Percentiles rank a stretch among this genome's conserved stretches.
phyloP scores from a whole-genome alignment of 2,113 vertebrate genomes.

The Erinaceus europaeus region DNA sequence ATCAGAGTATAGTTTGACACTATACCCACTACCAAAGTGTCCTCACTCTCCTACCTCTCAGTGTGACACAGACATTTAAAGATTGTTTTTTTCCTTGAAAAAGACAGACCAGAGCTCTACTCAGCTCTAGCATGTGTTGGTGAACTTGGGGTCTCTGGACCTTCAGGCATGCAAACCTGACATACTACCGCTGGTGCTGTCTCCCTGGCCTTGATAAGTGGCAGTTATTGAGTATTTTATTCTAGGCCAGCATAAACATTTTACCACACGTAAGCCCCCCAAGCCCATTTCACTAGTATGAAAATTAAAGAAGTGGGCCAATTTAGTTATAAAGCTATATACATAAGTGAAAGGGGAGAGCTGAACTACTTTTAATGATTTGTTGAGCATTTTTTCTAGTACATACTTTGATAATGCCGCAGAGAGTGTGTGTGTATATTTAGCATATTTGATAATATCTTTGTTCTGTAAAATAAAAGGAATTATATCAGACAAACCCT shows the following conservation, averaged over 20 bases:
- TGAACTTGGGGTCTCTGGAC: too few relatives aligned
- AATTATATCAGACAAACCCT: background rate
- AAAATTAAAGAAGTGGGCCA: background rate
- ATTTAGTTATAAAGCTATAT: background rate
- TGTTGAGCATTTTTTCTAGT: background rate
- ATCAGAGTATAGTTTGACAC: too few relatives aligned
- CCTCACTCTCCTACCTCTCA: too few relatives aligned
- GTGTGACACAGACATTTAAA: too few relatives aligned
- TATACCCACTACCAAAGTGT: too few relatives aligned
- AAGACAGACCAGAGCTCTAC: too few relatives aligned
- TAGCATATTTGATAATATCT: background rate
- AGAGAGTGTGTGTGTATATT: background rate
- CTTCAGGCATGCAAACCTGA: too few relatives aligned
- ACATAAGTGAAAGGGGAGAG: background rate
- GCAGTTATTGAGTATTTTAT: conserved; percentile 27
- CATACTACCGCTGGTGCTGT: too few relatives aligned
- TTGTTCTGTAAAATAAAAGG: background rate
- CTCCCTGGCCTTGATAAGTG: too few relatives aligned
- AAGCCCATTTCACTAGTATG: background rate
- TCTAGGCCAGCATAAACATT: background rate
- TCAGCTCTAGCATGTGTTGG: too few relatives aligned
- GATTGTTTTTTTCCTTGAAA: too few relatives aligned
- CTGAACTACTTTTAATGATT: background rate
- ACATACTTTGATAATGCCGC: background rate
- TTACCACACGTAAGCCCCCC: background rate